Base-by-base conservation (phyloP, 2,888 invertebrate species). In the Leptinotarsa rubiginosa region DNA sequence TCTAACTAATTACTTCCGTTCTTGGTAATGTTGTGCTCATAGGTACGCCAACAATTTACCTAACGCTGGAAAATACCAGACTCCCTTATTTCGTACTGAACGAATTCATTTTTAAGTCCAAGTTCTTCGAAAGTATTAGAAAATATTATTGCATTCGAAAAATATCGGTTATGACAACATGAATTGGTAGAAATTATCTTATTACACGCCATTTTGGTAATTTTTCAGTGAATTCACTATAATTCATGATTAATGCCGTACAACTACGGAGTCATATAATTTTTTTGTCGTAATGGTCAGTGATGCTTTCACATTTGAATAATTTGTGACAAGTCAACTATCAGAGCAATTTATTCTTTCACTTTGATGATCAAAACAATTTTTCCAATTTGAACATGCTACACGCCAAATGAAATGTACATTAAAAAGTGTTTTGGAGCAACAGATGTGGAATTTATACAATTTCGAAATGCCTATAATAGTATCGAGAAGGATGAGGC, bases 261-360 rank as follows among this genome's bases (percentile, higher is more conserved):
- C 4, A 20, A 20, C 20, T 56, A 56, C 12, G 20, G 20, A 22
- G 13, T 15, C 13, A 56, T 56, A 56, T 13, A 56, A 22, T 56
- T 56, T 56, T 56, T 50, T 56, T 22, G 4, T 22, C 16, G 56
- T 56, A 25, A 56, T 56, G 22, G 13, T 20, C 56, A 56, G 25
- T 56, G 56, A 56, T 56, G 56, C 56, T 56, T 56, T 56, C 56
- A 13, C 12, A 56, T 56, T 56, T 56, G 56, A 56, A 56, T 56
- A 56, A 56, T 56, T 56, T 56, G 56, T 56, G 15, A 20, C 15
- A 13, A 4, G n/a, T 52, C 22, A 56, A 56, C 56, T 56, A 22
- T 22, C 15, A 16, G 25, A 22, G 25, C 56, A 56, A 56, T 56
- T 56, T 22, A 22, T 56, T 56, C 12, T 56, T 56, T 56, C 25